phyloP scores from a whole-genome alignment of 2,797 vertebrate genomes.

The Sebastes paucispinis region DNA sequence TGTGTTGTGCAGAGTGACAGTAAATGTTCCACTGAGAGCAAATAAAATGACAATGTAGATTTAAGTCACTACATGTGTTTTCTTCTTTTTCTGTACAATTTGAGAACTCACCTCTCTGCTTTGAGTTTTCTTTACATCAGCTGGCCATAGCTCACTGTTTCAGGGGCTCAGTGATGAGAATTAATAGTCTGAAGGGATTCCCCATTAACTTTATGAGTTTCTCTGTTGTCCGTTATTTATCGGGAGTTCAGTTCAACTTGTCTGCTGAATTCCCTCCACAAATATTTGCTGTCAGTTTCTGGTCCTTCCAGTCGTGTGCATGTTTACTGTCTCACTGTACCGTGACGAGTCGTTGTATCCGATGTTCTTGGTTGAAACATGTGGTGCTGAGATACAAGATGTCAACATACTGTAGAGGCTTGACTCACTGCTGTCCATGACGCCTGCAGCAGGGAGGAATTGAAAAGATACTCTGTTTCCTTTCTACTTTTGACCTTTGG shows the following conservation, averaged over 20 bases:
- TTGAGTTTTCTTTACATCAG: conserved; percentile 5
- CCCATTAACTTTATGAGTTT: background rate
- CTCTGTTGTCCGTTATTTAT: conserved; percentile 26
- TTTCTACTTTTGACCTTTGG: conserved; percentile 19
- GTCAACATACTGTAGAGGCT: conserved; percentile 9
- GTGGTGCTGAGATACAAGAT: conserved; percentile 1
- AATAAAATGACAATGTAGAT: background rate
- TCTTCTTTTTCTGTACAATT: background rate
- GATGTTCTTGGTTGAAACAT: conserved; percentile 30
- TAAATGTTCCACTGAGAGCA: background rate
- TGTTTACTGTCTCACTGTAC: conserved; percentile 1
- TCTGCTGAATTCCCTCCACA: conserved; percentile 33
- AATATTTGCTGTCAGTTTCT: conserved; percentile 36
- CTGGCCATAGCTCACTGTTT: background rate
- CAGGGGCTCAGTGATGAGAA: background rate
- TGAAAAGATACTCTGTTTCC: conserved; percentile 36
- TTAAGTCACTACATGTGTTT: background rate
- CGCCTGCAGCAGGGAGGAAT: conserved; percentile 21
- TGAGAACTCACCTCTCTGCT: background rate
- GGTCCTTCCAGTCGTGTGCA: background rate
- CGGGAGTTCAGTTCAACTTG: conserved; percentile 12
- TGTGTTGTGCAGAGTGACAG: background rate
- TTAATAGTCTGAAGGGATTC: conserved; percentile 8
- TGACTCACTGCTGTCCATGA: conserved; percentile 6
- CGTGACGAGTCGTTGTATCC: background rate